These are phyloP conservation scores for Poicephalus gulielmi DNA, from an alignment of 2,113 vertebrate species.

Conservation along the genomic window DNA sequence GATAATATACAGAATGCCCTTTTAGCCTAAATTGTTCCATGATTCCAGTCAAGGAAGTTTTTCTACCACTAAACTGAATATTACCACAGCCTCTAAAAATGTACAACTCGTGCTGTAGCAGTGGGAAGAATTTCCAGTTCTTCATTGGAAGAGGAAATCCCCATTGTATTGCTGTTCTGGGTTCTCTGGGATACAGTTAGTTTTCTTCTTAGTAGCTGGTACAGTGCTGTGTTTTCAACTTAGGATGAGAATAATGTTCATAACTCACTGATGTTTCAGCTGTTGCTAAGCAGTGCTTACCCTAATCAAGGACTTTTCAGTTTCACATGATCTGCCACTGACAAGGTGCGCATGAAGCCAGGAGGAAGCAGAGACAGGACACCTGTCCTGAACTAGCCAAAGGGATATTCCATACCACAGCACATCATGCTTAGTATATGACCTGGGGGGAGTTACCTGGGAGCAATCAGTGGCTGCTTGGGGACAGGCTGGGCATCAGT, in stretches of 20 bases:
- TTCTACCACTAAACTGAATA: neutral
- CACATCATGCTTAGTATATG: neutral
- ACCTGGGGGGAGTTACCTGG: neutral
- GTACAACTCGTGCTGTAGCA: neutral
- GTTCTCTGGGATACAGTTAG: neutral
- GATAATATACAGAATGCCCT: neutral
- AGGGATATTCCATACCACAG: neutral
- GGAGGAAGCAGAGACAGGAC: neutral
- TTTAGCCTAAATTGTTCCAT: neutral
- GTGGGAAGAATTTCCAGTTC: neutral
- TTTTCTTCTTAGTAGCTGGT: neutral
- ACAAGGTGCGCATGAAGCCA: neutral
- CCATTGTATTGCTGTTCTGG: neutral
- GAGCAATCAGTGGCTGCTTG: neutral
- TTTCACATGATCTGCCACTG: neutral
- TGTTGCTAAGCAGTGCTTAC: neutral
- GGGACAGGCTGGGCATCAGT: neutral
- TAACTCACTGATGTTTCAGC: neutral
- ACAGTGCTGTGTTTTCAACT: neutral
- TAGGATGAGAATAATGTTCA: neutral
- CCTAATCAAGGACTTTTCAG: neutral
- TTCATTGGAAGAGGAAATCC: neutral
- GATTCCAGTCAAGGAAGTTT: rapidly evolving
- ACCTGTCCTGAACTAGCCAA: neutral
- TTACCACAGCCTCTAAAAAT: neutral